Evolutionary conservation across 92 coral and sea anemone species (phyloP), one percentile per base, ranked within the genome.

Genomic region (Siderastrea radians): DNA sequence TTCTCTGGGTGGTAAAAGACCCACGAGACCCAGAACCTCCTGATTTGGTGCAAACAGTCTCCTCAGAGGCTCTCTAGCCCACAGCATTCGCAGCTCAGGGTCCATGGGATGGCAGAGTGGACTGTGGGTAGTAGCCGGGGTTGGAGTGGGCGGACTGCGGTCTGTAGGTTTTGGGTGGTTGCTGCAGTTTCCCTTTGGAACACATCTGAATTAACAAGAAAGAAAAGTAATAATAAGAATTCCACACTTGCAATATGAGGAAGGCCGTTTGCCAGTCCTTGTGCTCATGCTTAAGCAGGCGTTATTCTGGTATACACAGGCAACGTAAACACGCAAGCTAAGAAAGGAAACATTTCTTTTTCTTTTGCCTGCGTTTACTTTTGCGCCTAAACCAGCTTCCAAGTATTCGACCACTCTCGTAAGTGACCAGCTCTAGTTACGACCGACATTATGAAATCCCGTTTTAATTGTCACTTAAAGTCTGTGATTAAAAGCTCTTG

Each of bases 111-210:
- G 67, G 52, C 84, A 80, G 0, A 1, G 63, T 43, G 65, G 84
- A 3, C 14, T 14, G 19, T 9, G 4, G 3, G 48, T 11, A 16
- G 68, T 15, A 2, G 69, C 54, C 43, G 52, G 53, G 8, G 75
- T 2, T 71, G 52, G 8, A 13, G 19, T 46, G n/a, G 75, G 17
- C 10, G 53, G 58, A 7, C 12, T 15, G 9, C 4, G 3, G 13
- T 72, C 77, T 50, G 43, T n/a, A 49, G 72, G 17, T 19, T 14
- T 58, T 62, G 43, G 68, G 1, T 11, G 68, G 19, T 45, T 6
- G 7, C 63, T 66, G 63, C 84, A 80, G 10, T 80, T 68, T 67
- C 75, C 84, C 19, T n/a, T 66, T 5, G 54, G 84, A 4, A 68
- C 84, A 54, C 84, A 80, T 66, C 75, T 80, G 47, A 52, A 52